These are phyloP conservation scores for Orycteropus afer DNA, from an alignment of 2,113 vertebrate genomes.

Conservation along the genomic window DNA sequence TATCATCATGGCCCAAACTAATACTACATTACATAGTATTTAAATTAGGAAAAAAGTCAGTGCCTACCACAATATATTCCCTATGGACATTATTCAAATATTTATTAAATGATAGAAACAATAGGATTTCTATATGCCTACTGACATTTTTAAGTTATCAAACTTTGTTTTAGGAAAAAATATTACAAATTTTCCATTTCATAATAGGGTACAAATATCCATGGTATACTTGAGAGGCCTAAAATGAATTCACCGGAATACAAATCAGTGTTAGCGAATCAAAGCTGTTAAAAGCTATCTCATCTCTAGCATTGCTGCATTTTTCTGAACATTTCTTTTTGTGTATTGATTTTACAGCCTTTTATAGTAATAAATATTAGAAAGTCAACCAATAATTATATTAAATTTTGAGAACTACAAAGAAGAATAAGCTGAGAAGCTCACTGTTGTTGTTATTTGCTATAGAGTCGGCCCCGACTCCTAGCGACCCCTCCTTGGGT, in stretches of 20 bases:
- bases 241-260: neutral
- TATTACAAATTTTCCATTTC: neutral
- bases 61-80: neutral
- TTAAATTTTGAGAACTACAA: neutral
- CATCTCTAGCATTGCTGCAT: neutral
- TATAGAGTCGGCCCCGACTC: no score
- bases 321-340: neutral
- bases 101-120: neutral
- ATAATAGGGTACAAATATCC: neutral
- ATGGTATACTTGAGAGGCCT: neutral
- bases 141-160: neutral
- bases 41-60: neutral
- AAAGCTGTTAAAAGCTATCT: neutral
- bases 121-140: neutral
- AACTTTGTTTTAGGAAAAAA: neutral
- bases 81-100: neutral
- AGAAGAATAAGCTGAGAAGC: neutral
- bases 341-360: neutral
- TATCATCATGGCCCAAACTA: neutral
- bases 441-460: neutral
- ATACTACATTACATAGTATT: neutral
- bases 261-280: neutral
- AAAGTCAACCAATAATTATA: neutral
- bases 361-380: neutral
- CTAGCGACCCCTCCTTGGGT: no score